These are phyloP conservation scores for Tenthredo notha DNA, from an alignment of 2,888 invertebrate species.

Conservation along the genomic window DNA sequence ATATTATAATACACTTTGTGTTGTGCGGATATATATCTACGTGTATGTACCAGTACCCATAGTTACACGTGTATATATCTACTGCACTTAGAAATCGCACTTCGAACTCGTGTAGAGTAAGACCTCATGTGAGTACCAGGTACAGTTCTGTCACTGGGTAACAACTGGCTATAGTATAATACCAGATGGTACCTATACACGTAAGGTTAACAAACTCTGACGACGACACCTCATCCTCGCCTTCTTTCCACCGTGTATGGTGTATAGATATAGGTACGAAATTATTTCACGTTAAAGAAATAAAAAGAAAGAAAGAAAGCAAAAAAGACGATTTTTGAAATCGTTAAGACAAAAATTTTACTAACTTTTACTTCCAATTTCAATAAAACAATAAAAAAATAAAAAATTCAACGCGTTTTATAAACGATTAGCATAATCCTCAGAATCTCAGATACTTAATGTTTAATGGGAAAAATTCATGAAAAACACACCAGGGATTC, in stretches of 20 bases:
- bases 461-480: no score
- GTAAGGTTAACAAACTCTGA: conserved; percentile 71
- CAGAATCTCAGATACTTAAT: no score
- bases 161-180: conserved; percentile 13
- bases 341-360: no score
- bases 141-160: conserved; percentile 39
- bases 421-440: no score
- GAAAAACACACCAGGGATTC: no score
- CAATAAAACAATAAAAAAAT: no score
- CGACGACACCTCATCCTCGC: conserved; percentile 48
- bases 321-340: background rate
- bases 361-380: no score
- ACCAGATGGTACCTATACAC: conserved; percentile 56
- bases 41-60: background rate
- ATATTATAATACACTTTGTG: background rate
- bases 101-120: conserved; percentile 6
- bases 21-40: background rate
- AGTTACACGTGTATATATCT: background rate
- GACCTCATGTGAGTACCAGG: conserved; percentile 34
- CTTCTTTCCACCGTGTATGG: background rate
- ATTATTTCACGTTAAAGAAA: background rate
- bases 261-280: background rate
- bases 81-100: background rate
- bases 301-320: background rate
- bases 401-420: no score